Evolutionary conservation across 2,888 invertebrate species (phyloP).

Genomic region (Blastobasis lacticolella): DNA sequence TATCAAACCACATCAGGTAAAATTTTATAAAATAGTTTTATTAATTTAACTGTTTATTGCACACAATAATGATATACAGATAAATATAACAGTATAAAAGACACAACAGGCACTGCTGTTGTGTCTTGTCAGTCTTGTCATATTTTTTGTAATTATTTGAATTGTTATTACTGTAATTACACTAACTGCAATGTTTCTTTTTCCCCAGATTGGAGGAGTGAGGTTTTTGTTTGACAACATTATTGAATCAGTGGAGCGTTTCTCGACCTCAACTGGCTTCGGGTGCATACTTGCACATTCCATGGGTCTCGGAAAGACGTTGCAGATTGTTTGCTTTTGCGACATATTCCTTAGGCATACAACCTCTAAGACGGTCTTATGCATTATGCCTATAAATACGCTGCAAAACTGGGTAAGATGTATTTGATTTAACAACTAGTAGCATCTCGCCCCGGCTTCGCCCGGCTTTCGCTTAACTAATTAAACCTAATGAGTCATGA

Average conservation of each 20-base stretch:
- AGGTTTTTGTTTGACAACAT: slow-evolving; percentile 97
- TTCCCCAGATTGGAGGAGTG: slow-evolving; percentile 87
- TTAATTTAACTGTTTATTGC: no score
- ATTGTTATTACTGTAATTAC: background rate
- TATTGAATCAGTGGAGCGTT: slow-evolving; percentile 93
- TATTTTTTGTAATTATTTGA: no score
- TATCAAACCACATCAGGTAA: slow-evolving; percentile 96
- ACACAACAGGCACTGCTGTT: no score
- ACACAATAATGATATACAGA: no score
- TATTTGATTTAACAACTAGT: no score
- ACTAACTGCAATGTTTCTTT: slow-evolving; percentile 5
- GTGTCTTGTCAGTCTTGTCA: no score
- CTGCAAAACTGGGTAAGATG: slow-evolving; percentile 92
- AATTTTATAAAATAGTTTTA: background rate
- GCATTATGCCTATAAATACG: slow-evolving; percentile 99
- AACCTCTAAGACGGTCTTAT: slow-evolving; percentile 88
- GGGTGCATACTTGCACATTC: slow-evolving; percentile 99
- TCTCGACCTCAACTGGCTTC: slow-evolving; percentile 90
- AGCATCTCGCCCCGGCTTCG: no score
- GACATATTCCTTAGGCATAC: slow-evolving; percentile 96
- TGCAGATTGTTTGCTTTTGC: slow-evolving; percentile 96
- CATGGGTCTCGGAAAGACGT: slow-evolving; percentile 99
- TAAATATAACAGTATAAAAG: no score
- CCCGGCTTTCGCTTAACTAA: no score
- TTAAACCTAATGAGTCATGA: no score